Base-by-base conservation (phyloP, 2,113 vertebrate genomes). In the Microtus oregoni region DNA sequence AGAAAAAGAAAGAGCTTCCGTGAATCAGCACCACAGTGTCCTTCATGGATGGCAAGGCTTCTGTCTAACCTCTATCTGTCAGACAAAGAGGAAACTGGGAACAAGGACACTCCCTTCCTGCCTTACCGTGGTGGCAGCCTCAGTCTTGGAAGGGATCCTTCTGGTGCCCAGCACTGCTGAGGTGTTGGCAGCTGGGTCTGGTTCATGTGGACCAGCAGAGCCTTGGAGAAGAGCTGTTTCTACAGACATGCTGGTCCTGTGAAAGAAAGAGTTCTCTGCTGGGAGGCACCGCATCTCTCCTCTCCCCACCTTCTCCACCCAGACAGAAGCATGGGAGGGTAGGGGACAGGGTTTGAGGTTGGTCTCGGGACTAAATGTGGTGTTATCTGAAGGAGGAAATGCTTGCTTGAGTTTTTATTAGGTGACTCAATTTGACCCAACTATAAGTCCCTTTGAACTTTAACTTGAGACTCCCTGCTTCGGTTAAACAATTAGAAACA, bases 401-500 rank as follows among this genome's bases (percentile, higher is more conserved):
- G 72, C 86, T 90, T 79, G 55, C 87, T 93, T 87, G 86, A 88
- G 41, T 79, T 96, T 96, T 90, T 86, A 93, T 44, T 68, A 58
- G 41, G 61, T 65, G 24, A 94, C 30, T 78, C 78, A 32, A 0
- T 97, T 86, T 89, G 75, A 24, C 81, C 47, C 30, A 61, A 52
- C 68, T 79, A 75, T 89, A 52, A 83, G 55, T 94, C 75, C 41
- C 55, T 70, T 96, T 96, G 96, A 94, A 94, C 63, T 99, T 99
- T 98, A 91, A 15, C 19, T 99, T 99, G 98, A 90, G 30, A 19
- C 99, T 98, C 99, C 99, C 99, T 99, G 98, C 99, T 99, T 99
- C 99, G 99, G 98, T 98, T 99, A 96, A 97, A 82, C 77, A 85
- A 93, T 55, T 97, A 63, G 81, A 96, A 97, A 97, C 78, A 91